These are phyloP conservation scores for Indri indri DNA, from an alignment of 2,113 vertebrate species.

Conservation along the genomic window DNA sequence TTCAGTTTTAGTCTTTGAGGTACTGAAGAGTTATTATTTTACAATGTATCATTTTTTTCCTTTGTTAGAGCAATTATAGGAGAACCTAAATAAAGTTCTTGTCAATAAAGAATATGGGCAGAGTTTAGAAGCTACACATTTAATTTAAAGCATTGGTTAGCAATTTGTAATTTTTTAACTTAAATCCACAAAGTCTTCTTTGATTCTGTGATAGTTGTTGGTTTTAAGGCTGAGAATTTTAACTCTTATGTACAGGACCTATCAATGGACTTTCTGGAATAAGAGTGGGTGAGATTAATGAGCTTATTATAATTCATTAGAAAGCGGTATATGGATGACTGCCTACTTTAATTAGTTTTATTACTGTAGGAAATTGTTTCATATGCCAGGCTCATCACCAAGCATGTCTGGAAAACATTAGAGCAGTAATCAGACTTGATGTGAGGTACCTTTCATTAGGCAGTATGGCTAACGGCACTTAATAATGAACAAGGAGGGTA, in stretches of 20 bases:
- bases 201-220: constrained; percentile 14
- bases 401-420: constrained; percentile 84
- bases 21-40: neutral
- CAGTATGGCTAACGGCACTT: constrained; percentile 75
- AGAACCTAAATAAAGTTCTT: neutral
- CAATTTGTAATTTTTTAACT: neutral
- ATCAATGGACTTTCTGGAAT: constrained; percentile 66
- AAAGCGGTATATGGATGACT: constrained; percentile 85
- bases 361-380: constrained; percentile 87
- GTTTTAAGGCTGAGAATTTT: constrained; percentile 50
- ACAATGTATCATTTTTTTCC: neutral
- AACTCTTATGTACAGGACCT: constrained; percentile 58
- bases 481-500: constrained; percentile 70
- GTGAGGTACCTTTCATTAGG: constrained; percentile 80
- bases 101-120: constrained; percentile 5
- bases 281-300: constrained; percentile 83
- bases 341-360: constrained; percentile 89
- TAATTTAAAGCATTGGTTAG: neutral
- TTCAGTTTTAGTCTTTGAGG: constrained; percentile 37
- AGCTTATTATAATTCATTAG: constrained; percentile 87
- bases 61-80: constrained; percentile 46
- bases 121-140: constrained; percentile 30
- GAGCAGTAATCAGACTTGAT: constrained; percentile 80
- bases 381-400: constrained; percentile 83
- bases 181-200: neutral